These are phyloP conservation scores for Aethes cnicana DNA, from an alignment of 2,888 invertebrate species.

Conservation along the genomic window DNA sequence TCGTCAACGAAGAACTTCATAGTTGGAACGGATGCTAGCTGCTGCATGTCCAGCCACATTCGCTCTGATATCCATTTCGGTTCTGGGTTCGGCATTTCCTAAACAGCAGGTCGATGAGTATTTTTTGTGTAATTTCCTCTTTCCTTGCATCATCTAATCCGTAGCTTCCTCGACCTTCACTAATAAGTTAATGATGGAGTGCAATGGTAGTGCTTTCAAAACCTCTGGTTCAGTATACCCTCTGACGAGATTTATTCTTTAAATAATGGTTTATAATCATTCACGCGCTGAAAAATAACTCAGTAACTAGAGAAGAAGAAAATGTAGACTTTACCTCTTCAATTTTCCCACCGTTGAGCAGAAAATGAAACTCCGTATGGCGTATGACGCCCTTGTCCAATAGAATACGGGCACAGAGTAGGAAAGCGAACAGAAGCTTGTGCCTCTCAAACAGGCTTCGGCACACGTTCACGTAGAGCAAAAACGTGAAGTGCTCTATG, in stretches of 20 bases:
- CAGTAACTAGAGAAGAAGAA: no score
- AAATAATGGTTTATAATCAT: no score
- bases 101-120: no score
- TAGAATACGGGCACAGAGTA: conserved; percentile 86
- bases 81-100: conserved; percentile 87
- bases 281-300: no score
- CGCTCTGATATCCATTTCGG: conserved; percentile 90
- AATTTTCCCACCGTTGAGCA: conserved; percentile 88
- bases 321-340: conserved; percentile 68
- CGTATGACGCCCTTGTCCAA: conserved; percentile 84
- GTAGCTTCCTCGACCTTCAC: no score
- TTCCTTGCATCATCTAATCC: no score
- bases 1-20: conserved; percentile 84
- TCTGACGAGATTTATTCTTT: no score
- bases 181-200: no score
- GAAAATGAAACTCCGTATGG: conserved; percentile 86
- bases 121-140: no score
- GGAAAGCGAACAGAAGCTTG: conserved; percentile 92
- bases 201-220: no score
- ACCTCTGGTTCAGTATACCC: no score
- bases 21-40: conserved; percentile 84
- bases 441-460: conserved; percentile 94
- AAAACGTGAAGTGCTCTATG: conserved; percentile 90
- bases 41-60: conserved; percentile 91
- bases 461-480: conserved; percentile 93